Conservation (phyloP, 2,888 invertebrate species). For the Leucophora obtusa region DNA sequence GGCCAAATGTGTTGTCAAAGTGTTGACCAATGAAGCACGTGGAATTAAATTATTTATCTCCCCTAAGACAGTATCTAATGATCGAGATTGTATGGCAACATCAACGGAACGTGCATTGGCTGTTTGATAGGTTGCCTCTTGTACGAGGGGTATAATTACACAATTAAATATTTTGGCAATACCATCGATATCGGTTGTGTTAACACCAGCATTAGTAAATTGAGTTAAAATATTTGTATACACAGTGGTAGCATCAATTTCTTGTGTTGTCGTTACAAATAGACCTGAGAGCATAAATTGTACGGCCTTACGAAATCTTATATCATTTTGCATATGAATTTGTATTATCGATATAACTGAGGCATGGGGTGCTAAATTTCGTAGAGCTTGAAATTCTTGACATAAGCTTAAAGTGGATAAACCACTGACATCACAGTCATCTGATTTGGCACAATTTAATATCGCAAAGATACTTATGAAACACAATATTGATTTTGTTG, state of each 20-base stretch:
- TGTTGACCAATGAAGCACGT: not conserved
- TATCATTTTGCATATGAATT: slow-evolving; percentile 29
- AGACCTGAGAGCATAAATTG: slow-evolving; percentile 4
- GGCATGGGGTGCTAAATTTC: slow-evolving; percentile 8
- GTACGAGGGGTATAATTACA: slow-evolving; percentile 8
- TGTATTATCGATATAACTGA: not conserved
- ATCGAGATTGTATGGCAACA: not conserved
- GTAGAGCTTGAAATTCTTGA: slow-evolving; percentile 32
- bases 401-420: not conserved
- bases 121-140: not conserved
- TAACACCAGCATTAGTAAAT: slow-evolving; percentile 16
- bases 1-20: not conserved
- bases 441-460: not conserved
- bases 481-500: not conserved
- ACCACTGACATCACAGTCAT: not conserved
- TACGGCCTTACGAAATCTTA: slow-evolving; percentile 27
- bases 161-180: slow-evolving; percentile 39
- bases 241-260: slow-evolving; percentile 11
- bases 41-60: slow-evolving; percentile 22
- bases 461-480: not conserved
- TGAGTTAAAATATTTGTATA: not conserved
- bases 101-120: not conserved
- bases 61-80: slow-evolving; percentile 9
- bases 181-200: slow-evolving; percentile 29
- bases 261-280: not conserved